Base-by-base conservation (phyloP, 2,888 invertebrate species). In the Tortrix viridana region DNA sequence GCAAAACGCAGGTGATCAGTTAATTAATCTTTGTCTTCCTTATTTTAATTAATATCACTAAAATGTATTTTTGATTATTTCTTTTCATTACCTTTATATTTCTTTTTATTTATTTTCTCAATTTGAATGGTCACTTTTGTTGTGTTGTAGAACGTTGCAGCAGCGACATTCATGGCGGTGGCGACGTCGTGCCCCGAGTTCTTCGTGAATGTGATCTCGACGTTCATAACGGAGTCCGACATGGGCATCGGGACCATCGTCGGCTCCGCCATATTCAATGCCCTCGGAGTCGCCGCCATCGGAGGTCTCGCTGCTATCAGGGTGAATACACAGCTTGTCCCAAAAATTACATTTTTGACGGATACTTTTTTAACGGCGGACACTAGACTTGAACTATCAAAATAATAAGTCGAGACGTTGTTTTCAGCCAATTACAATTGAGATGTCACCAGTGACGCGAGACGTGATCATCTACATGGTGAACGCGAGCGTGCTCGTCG, bases 161-260 rank as follows among this genome's bases (percentile, higher is more conserved):
- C 98, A 0, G 99, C 99, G 2, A 99, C 98, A 0, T 98, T 99
- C 75, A 98, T 99, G 97, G 96, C 99, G 0, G 95, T 98, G 0
- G 99, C 98, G 3, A 98, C 98, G 1, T 97, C 98, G 16, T 96
- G 97, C 69, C 98, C 98, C 0, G 98, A 99, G 86, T 94, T 98
- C 67, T 98, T 98, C 85, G 97, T 98, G 46, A 98, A 97, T 77
- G 93, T 98, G 41, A 96, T 99, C 52, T 97, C 97, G 3, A 97
- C 97, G 0, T 96, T 97, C 74, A 86, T 97, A 12, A 96, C 97
- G 0, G 90, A 95, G 69, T 96, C 96, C 0, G 97, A 97, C 75
- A 95, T 98, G 82, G 98, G 98, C 0, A 94, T 97, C 49, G 97
- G 97, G 0, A 97, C 97, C 0, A 96, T 98, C 5, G 95, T 98